Conservation (phyloP, 2,113 vertebrate genomes). For the Pholis gunnellus region DNA sequence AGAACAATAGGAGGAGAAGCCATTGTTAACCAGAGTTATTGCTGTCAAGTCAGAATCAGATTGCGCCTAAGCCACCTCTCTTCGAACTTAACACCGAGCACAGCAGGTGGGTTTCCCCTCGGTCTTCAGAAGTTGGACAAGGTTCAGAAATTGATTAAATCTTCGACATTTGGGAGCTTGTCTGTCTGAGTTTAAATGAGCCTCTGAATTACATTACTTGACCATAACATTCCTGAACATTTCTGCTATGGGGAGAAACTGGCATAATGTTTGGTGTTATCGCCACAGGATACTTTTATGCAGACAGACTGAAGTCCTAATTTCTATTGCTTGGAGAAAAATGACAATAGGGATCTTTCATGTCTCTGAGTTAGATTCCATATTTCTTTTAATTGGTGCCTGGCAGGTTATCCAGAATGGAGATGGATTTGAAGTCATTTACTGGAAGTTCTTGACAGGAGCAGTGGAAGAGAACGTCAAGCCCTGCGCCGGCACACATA, state of each 20-base stretch:
- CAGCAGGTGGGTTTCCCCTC: constrained; percentile 48
- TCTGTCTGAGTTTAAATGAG: background rate
- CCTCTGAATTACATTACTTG: constrained; percentile 10
- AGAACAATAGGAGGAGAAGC: constrained; percentile 60
- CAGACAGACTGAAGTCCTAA: constrained; percentile 48
- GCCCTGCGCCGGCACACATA: constrained; percentile 69
- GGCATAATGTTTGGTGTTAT: constrained; percentile 27
- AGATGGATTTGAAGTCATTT: constrained; percentile 86
- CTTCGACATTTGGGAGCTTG: constrained; percentile 2
- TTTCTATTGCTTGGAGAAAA: constrained; percentile 65
- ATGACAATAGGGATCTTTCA: constrained; percentile 61
- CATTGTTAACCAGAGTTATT: constrained; percentile 69
- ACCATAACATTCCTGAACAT: constrained; percentile 2
- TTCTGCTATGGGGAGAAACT: constrained; percentile 11
- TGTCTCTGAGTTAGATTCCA: constrained; percentile 69
- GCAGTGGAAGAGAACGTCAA: constrained; percentile 77
- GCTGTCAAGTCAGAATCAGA: constrained; percentile 52
- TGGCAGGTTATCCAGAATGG: constrained; percentile 77
- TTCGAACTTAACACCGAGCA: constrained; percentile 40
- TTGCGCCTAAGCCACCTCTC: constrained; percentile 23
- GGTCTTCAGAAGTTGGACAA: constrained; percentile 20
- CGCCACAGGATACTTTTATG: constrained; percentile 20
- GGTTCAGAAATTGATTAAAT: constrained; percentile 41
- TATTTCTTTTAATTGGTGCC: constrained; percentile 84
- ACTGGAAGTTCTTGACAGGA: constrained; percentile 83